Percentiles rank a stretch among this genome's conserved stretches.
Evolutionary conservation across 2,888 invertebrate species (phyloP).

Genomic region (Tetragonisca angustula): DNA sequence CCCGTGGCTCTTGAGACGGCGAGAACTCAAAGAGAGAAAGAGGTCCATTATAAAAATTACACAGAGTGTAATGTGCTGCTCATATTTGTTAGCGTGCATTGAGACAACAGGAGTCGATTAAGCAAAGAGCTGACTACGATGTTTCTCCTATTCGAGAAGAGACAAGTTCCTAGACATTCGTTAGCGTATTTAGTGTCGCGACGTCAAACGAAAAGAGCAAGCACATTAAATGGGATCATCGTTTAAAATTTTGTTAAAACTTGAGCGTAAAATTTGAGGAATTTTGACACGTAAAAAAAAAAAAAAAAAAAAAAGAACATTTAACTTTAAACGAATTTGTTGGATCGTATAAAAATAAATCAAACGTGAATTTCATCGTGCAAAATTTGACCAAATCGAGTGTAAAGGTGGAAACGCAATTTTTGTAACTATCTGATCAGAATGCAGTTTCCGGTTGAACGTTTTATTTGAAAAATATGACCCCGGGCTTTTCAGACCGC

Average conservation of each 20-base stretch:
- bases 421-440: neutral
- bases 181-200: constrained; percentile 17
- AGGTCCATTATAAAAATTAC: constrained; percentile 43
- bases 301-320: neutral
- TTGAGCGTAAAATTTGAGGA: neutral
- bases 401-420: neutral
- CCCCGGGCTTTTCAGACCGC: constrained; percentile 9
- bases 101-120: constrained; percentile 21
- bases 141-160: constrained; percentile 24
- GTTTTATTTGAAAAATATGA: constrained; percentile 4
- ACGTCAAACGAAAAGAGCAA: neutral
- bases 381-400: constrained; percentile 7
- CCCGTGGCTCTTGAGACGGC: constrained; percentile 1
- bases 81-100: constrained; percentile 6
- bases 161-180: constrained; percentile 60
- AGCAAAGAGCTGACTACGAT: constrained; percentile 21
- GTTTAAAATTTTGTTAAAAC: neutral
- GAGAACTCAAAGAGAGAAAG: constrained; percentile 20
- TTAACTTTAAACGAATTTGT: neutral
- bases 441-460: neutral
- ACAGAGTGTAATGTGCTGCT: constrained; percentile 14
- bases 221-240: neutral
- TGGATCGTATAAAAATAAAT: neutral
- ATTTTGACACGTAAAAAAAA: neutral
- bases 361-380: neutral